These are phyloP conservation scores for Thryonomys swinderianus DNA, from an alignment of 2,113 vertebrate species.

Conservation along the genomic window DNA sequence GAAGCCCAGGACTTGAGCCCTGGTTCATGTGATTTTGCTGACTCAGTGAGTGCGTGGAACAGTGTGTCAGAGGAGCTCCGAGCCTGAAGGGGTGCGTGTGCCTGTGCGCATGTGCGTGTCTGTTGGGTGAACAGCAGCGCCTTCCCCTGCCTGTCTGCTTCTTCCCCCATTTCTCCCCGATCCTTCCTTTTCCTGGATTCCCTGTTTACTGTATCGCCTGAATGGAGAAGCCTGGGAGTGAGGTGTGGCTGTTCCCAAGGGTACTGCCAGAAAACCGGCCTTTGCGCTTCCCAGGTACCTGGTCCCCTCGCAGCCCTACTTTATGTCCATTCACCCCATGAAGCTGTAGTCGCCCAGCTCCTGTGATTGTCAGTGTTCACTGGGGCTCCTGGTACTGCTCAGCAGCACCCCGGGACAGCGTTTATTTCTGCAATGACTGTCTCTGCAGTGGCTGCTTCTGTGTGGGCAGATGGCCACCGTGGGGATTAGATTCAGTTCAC, in stretches of 20 bases:
- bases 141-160: slow-evolving; percentile 58
- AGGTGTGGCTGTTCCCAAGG: slow-evolving; percentile 42
- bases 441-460: not conserved
- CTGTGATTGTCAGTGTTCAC: not conserved
- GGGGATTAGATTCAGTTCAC: slow-evolving; percentile 30
- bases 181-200: slow-evolving; percentile 39
- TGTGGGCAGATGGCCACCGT: not conserved
- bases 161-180: slow-evolving; percentile 61
- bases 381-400: not conserved
- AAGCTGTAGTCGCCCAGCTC: not conserved
- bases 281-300: slow-evolving; percentile 27
- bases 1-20: slow-evolving; percentile 13
- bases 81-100: slow-evolving; percentile 8
- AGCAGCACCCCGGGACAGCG: not conserved
- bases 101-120: not conserved
- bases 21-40: slow-evolving; percentile 56
- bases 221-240: slow-evolving; percentile 38
- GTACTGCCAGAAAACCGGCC: slow-evolving; percentile 21
- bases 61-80: slow-evolving; percentile 60
- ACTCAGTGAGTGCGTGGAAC: slow-evolving; percentile 61
- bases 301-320: not conserved
- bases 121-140: slow-evolving; percentile 45
- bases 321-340: not conserved
- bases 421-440: not conserved
- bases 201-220: slow-evolving; percentile 2